These are phyloP conservation scores for Enhydra lutris DNA, from an alignment of 2,113 vertebrate genomes.

Conservation along the genomic window DNA sequence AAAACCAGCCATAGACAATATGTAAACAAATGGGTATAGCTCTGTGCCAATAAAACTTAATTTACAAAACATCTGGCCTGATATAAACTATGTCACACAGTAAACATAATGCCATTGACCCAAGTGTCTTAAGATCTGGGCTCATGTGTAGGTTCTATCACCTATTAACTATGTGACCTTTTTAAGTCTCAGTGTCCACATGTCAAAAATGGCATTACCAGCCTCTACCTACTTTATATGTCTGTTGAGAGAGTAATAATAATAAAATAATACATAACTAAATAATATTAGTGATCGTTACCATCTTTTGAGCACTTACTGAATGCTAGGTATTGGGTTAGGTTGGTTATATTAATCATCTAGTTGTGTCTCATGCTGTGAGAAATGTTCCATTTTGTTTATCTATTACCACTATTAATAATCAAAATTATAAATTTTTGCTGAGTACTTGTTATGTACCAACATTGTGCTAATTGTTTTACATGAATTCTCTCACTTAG, in stretches of 20 bases:
- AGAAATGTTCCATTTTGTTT: neutral
- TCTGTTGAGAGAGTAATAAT: neutral
- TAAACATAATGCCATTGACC: neutral
- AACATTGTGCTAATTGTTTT: neutral
- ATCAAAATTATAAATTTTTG: conserved; percentile 7
- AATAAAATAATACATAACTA: neutral
- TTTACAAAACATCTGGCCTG: neutral
- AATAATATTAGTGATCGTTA: neutral
- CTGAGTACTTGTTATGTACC: neutral
- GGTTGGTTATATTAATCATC: neutral
- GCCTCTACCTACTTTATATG: neutral
- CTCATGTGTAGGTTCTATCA: neutral
- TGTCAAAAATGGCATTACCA: neutral
- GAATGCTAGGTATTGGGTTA: neutral
- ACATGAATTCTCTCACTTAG: neutral
- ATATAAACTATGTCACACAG: neutral
- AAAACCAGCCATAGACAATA: neutral
- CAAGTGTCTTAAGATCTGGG: neutral
- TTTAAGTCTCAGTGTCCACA: neutral
- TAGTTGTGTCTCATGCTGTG: neutral
- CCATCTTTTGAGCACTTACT: neutral
- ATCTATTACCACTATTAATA: neutral
- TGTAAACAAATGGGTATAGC: neutral
- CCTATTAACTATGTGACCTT: neutral
- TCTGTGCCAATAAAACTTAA: neutral